phyloP scores from a whole-genome alignment of 2,888 invertebrate genomes.

The Latrodectus hesperus region DNA sequence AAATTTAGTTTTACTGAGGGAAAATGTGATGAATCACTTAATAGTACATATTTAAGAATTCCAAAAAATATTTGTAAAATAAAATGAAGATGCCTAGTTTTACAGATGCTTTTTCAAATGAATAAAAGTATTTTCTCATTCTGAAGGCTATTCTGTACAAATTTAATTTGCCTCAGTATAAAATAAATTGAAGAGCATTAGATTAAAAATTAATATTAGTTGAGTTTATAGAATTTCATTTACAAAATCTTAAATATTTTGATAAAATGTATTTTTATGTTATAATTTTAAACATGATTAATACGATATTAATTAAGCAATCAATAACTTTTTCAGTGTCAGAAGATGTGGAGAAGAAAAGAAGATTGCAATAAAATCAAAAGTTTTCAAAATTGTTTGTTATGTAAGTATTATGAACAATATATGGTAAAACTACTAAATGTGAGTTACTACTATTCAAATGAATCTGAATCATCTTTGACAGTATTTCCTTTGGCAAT shows the following conservation, averaged over 20 bases:
- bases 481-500: no score
- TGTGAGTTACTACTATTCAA: no score
- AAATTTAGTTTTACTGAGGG: no score
- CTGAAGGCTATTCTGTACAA: no score
- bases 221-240: neutral
- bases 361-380: constrained; percentile 30
- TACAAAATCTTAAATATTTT: neutral
- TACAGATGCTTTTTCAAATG: neutral
- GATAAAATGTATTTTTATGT: neutral
- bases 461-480: no score
- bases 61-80: no score
- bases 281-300: no score
- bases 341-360: constrained; percentile 41
- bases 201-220: neutral
- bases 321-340: constrained; percentile 30
- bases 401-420: constrained; percentile 32
- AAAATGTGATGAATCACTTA: no score
- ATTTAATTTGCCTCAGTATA: neutral
- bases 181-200: neutral
- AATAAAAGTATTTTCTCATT: no score
- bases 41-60: no score
- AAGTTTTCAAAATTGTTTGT: constrained; percentile 43
- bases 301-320: neutral
- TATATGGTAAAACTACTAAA: no score
- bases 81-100: neutral